These are phyloP conservation scores for Ceratitis capitata DNA, from an alignment of 1,140 invertebrate genomes.

Conservation along the genomic window DNA sequence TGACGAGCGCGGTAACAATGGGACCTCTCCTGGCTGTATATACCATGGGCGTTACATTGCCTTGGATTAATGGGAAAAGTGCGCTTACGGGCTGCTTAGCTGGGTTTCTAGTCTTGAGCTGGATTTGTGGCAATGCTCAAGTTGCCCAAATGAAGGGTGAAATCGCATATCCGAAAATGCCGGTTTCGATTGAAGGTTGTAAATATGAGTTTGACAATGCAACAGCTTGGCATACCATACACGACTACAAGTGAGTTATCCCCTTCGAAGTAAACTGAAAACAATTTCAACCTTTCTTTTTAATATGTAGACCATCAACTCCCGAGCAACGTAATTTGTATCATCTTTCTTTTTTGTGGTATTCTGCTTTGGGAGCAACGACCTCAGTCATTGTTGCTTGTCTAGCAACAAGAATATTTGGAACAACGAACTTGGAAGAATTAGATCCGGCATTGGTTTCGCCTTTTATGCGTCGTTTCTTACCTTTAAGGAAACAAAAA, in stretches of 20 bases:
- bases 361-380: conserved; percentile 50
- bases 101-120: conserved; percentile 51
- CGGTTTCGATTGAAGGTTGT: conserved; percentile 73
- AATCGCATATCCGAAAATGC: conserved; percentile 71
- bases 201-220: conserved; percentile 59
- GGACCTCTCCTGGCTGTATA: conserved; percentile 86
- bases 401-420: conserved; percentile 68
- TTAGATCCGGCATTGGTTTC: conserved; percentile 72
- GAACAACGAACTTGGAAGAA: conserved; percentile 67
- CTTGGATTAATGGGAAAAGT: conserved; percentile 78
- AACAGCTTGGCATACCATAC: conserved; percentile 53
- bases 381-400: conserved; percentile 73
- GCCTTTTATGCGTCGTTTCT: conserved; percentile 70
- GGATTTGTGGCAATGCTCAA: conserved; percentile 68
- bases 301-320: not conserved
- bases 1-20: conserved; percentile 74
- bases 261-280: too few relatives aligned
- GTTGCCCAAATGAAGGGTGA: conserved; percentile 72
- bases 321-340: conserved; percentile 41
- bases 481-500: conserved; percentile 42
- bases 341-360: conserved; percentile 58
- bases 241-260: conserved; percentile 52
- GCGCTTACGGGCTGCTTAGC: conserved; percentile 51
- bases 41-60: conserved; percentile 83
- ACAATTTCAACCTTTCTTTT: not conserved